These are phyloP conservation scores for Passer domesticus DNA, from an alignment of 2,113 vertebrate species.

Conservation along the genomic window DNA sequence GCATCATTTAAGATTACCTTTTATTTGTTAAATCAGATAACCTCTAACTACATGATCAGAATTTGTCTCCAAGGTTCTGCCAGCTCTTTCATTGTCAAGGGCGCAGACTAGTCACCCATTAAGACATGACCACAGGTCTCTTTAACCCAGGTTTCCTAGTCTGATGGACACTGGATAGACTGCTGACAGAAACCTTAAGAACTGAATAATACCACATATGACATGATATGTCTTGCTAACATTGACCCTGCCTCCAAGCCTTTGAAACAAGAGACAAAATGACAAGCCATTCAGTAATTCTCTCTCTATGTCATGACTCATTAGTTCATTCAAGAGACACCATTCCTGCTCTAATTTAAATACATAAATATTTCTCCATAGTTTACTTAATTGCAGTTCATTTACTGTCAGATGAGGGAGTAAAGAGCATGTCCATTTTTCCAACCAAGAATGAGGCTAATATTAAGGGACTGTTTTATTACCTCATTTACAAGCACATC, in stretches of 20 bases:
- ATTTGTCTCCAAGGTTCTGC: background rate
- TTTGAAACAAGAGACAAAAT: background rate
- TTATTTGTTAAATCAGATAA: background rate
- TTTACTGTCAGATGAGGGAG: background rate
- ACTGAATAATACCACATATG: background rate
- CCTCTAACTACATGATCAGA: background rate
- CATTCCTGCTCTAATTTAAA: background rate
- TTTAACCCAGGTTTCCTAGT: background rate
- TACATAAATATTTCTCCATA: background rate
- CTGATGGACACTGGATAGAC: background rate
- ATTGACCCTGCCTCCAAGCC: background rate
- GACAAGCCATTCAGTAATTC: background rate
- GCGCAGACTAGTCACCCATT: background rate
- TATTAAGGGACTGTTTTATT: background rate
- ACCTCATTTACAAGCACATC: background rate
- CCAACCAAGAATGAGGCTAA: background rate
- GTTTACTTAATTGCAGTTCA: background rate
- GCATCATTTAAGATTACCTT: background rate
- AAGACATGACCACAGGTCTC: background rate
- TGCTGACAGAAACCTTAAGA: background rate
- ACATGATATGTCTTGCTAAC: fast-evolving
- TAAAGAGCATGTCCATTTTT: background rate
- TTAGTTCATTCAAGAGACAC: background rate
- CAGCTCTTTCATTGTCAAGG: background rate
- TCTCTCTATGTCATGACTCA: background rate